Conservation (phyloP, 1,140 invertebrate species). For the Drosophila subobscura region DNA sequence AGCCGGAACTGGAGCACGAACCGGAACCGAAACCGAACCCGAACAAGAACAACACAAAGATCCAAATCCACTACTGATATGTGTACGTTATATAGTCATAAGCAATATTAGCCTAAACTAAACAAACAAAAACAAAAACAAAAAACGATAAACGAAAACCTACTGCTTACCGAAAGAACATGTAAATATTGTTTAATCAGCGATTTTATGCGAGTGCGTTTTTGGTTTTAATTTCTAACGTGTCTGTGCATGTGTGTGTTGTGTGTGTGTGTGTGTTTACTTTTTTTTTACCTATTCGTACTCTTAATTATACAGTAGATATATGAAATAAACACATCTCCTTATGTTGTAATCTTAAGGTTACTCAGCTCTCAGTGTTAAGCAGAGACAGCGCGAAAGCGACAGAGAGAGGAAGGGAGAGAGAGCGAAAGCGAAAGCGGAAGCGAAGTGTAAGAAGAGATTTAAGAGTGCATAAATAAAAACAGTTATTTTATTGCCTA, state of each 20-base stretch:
- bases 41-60: conserved; percentile 44
- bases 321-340: conserved; percentile 16
- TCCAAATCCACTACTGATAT: conserved; percentile 75
- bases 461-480: conserved; percentile 35
- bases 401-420: conserved; percentile 33
- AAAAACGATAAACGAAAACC: conserved; percentile 19
- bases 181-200: conserved; percentile 72
- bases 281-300: conserved; percentile 42
- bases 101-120: conserved; percentile 75
- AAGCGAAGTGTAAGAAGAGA: conserved; percentile 1
- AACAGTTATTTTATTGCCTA: conserved; percentile 71
- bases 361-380: conserved; percentile 4
- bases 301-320: conserved; percentile 15
- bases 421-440: conserved; percentile 10
- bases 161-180: conserved; percentile 28
- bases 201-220: conserved; percentile 65
- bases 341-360: conserved; percentile 25
- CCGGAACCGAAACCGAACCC: neutral
- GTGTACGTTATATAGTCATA: conserved; percentile 80
- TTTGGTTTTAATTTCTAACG: conserved; percentile 58
- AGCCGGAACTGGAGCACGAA: neutral
- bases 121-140: conserved; percentile 11
- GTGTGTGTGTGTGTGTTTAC: conserved; percentile 24
- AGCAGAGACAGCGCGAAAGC: neutral
- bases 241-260: conserved; percentile 2